phyloP scores from a whole-genome alignment of 2,797 vertebrate species.

The Nannoperca australis region DNA sequence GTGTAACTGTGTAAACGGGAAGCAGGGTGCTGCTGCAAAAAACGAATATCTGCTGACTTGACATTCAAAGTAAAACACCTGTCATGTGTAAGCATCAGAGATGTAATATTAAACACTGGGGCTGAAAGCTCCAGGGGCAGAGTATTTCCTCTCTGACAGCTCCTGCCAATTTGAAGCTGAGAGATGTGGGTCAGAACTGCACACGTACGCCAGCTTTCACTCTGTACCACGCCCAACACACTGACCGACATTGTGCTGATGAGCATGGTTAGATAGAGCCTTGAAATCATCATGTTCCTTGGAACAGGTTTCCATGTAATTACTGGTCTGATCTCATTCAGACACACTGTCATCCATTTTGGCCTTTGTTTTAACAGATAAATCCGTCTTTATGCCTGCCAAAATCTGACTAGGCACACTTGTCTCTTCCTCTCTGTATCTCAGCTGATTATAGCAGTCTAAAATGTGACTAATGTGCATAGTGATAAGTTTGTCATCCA shows the following conservation, averaged over 20 bases:
- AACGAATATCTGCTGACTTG: constrained; percentile 45
- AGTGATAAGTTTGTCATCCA: constrained; percentile 53
- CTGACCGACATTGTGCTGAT: constrained; percentile 42
- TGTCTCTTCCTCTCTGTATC: constrained; percentile 29
- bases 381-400: constrained; percentile 37
- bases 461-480: constrained; percentile 60
- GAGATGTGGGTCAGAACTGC: constrained; percentile 47
- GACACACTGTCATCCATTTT: constrained; percentile 35
- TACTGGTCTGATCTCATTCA: constrained; percentile 44
- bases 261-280: background rate
- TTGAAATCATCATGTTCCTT: constrained; percentile 22
- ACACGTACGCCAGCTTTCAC: constrained; percentile 13
- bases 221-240: constrained; percentile 36
- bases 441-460: constrained; percentile 30
- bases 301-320: constrained; percentile 40
- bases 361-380: constrained; percentile 46
- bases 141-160: constrained; percentile 54
- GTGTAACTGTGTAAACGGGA: constrained; percentile 17
- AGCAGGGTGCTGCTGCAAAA: constrained; percentile 7
- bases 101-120: constrained; percentile 39
- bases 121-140: constrained; percentile 18
- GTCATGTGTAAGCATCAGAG: constrained; percentile 44
- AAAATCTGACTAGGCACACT: constrained; percentile 39
- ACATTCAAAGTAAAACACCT: constrained; percentile 52
- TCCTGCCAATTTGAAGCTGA: constrained; percentile 24